Evolutionary conservation across 2,797 vertebrate species (phyloP), one percentile per base, ranked within the genome.

Genomic region (Crocodylus rhombifer): DNA sequence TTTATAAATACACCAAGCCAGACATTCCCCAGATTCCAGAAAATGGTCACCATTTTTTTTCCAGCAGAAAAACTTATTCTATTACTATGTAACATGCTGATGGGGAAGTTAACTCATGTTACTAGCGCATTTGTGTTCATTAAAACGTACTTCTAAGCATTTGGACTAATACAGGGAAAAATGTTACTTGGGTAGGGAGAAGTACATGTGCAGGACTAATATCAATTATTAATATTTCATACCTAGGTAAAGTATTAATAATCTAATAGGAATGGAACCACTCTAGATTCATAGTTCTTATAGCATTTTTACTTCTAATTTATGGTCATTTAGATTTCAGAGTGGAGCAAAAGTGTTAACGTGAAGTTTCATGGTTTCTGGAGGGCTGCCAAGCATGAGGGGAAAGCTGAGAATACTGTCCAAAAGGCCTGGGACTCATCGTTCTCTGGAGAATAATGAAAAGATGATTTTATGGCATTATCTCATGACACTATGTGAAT

Each of bases 391-490:
- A 4, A 13, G 74, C 77, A 79, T 87, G 57, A 90, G 20, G 33
- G 62, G 65, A 93, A 87, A 94, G n/a, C 86, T 65, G 85, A 82
- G 62, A 87, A 71, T 77, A 25, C 11, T 0, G 1, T 82, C 63
- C 82, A 89, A 84, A 94, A 91, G 91, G 55, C 77, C 26, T 57
- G 90, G 74, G 92, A 83, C 17, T 67, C 69, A 65, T 78, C 10
- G 3, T 88, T 95, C 89, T 92, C 86, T 76, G 85, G 82, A 83
- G 74, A 95, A 56, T 8, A 92, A 88, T 80, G 84, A 93, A 95
- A 95, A 95, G 23, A 95, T 88, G 61, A 92, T 91, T 95, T 96
- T 86, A 93, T 94, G 75, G 65, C 87, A 95, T 88, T 93, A 56
- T 75, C 81, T 93, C 85, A 78, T 94, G 86, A 89, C 95, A 93